These are phyloP conservation scores for Gnathonemus echidnorhynchus DNA, from an alignment of 2,113 vertebrate genomes.

Conservation along the genomic window DNA sequence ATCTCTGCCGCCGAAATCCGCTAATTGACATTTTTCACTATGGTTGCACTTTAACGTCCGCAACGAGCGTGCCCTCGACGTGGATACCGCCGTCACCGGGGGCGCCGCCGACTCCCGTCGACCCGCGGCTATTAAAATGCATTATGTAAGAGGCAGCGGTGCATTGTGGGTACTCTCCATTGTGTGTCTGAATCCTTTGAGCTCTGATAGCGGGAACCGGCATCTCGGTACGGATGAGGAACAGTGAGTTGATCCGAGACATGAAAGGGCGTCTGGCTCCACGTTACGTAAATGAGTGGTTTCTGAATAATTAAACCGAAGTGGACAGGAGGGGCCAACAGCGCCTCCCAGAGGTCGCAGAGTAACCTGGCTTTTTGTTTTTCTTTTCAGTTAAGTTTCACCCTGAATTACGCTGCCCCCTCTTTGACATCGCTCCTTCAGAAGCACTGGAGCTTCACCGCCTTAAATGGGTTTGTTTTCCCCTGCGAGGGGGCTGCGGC, in stretches of 20 bases:
- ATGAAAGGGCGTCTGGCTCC: neutral
- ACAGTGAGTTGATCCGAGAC: neutral
- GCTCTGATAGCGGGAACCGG: neutral
- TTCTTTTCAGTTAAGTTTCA: neutral
- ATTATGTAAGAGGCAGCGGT: neutral
- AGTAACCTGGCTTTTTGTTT: neutral
- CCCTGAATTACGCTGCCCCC: neutral
- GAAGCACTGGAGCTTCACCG: neutral
- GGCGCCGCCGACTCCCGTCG: neutral
- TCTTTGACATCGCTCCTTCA: neutral
- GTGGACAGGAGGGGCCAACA: neutral
- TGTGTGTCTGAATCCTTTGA: neutral
- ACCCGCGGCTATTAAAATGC: neutral
- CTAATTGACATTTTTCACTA: constrained; percentile 1
- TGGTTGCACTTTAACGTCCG: neutral
- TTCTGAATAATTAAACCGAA: constrained; percentile 12
- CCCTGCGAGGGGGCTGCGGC: neutral
- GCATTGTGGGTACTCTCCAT: neutral
- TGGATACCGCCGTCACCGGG: neutral
- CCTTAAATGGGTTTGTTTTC: neutral
- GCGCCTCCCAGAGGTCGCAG: neutral
- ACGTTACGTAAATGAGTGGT: neutral
- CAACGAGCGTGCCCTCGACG: neutral
- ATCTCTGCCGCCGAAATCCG: neutral
- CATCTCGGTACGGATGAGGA: neutral